Base-by-base conservation (phyloP, 2,797 vertebrate species). In the Notoglanidium macrostoma region DNA sequence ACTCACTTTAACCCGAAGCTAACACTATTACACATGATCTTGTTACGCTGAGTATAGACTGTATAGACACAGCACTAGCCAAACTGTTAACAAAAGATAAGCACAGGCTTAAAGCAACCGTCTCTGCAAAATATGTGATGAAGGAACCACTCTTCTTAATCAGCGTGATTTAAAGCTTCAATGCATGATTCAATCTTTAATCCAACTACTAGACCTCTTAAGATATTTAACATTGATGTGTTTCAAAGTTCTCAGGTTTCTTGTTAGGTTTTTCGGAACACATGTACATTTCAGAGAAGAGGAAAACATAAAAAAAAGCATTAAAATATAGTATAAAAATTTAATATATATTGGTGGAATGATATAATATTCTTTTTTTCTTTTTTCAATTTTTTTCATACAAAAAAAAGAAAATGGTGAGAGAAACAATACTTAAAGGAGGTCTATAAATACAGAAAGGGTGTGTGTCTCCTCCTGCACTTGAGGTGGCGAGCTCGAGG, bases 291-390 rank as follows among this genome's bases (percentile, higher is more conserved):
- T 65, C 46, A 84, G 19, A 86, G 10, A 85, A 63, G 67, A 84
- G 32, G 40, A 83, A 89, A 35, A 35, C 49, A 87, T 80, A 11
- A 32, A 54, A 90, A 90, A 90, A 63, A 89, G n/a, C 68, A 88
- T 90, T 88, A 91, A 91, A 90, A 84, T 81, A 90, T 89, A 87
- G 90, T 94, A 95, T 95, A 90, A 95, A 95, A 95, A 95, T 88
- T n/a, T 65, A 84, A 90, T 89, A 90, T 92, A 90, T 91, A 91
- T 3, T 87, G 90, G 83, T 90, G 92, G 89, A 96, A 95, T 94
- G 86, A 86, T 94, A 95, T 94, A 94, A 88, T 87, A 93, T 89
- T 83, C 15, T 0, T 78, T 85, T 88, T 76, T 81, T 93, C 89
- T 87, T 54, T 73, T 83, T 65, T 46, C 8, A 88, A 83, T 55